These are phyloP conservation scores for Rhagonycha lutea DNA, from an alignment of 2,888 invertebrate genomes.

Conservation along the genomic window DNA sequence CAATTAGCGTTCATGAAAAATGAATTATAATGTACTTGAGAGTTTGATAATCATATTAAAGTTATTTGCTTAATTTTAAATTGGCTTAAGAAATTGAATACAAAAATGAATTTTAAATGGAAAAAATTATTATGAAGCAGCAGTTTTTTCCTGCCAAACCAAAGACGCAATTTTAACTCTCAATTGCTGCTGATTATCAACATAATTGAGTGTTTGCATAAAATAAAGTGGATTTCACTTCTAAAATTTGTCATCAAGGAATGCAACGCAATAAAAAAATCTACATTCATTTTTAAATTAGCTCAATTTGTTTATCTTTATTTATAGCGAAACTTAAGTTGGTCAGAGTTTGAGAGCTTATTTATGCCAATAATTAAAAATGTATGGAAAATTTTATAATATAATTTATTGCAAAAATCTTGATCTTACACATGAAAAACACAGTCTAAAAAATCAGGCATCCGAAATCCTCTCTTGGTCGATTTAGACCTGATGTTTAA, in stretches of 20 bases:
- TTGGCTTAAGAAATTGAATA: constrained; percentile 20
- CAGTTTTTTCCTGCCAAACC: neutral
- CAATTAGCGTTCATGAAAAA: constrained; percentile 51
- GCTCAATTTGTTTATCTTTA: neutral
- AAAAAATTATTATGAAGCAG: neutral
- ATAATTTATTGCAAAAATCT: no score
- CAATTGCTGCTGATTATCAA: neutral
- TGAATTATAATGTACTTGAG: constrained; percentile 46
- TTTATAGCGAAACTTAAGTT: neutral
- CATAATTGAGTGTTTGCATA: neutral
- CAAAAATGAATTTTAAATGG: constrained; percentile 1
- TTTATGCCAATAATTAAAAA: neutral
- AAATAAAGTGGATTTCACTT: neutral
- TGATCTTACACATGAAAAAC: no score
- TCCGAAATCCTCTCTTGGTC: no score
- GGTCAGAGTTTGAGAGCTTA: neutral
- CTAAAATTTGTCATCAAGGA: neutral
- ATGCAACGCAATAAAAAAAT: neutral
- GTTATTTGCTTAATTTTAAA: constrained; percentile 38
- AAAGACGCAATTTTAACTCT: neutral
- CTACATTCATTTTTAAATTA: neutral
- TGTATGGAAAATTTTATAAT: no score
- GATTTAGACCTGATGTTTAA: no score
- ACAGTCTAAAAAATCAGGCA: no score
- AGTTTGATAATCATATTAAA: constrained; percentile 40